Evolutionary conservation across 2,888 invertebrate species (phyloP).

Genomic region (Archaeoteleia sp.): DNA sequence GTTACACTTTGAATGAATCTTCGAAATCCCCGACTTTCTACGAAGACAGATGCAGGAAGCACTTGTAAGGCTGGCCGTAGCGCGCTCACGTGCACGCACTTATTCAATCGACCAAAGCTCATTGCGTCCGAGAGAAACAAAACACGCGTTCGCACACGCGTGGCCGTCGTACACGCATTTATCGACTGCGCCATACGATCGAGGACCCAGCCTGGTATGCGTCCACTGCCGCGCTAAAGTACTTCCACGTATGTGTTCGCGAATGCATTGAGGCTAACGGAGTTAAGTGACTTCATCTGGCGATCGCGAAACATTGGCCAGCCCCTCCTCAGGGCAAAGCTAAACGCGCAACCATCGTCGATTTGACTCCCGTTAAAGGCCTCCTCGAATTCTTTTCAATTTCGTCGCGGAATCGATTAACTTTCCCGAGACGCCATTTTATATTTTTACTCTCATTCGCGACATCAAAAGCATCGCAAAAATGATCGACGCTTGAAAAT

Average conservation of each 20-base stretch:
- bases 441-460: too few species aligned
- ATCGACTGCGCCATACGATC: not conserved
- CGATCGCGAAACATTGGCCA: conserved; percentile 54
- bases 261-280: conserved; percentile 58
- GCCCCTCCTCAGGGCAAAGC: conserved; percentile 34
- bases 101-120: conserved; percentile 13
- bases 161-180: conserved; percentile 5
- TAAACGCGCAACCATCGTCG: conserved; percentile 25
- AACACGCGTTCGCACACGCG: conserved; percentile 4
- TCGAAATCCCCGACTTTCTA: too few species aligned
- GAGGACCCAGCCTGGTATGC: conserved; percentile 5
- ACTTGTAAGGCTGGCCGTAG: conserved; percentile 17
- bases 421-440: too few species aligned
- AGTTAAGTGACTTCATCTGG: conserved; percentile 61
- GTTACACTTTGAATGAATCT: too few species aligned
- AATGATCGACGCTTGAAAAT: too few species aligned
- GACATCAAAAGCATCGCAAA: too few species aligned
- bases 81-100: conserved; percentile 36
- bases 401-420: too few species aligned
- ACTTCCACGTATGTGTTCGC: conserved; percentile 16
- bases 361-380: conserved; percentile 10
- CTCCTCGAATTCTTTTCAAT: too few species aligned
- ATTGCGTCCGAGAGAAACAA: conserved; percentile 11
- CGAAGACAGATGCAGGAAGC: conserved; percentile 23
- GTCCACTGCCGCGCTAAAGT: conserved; percentile 13